Percentiles rank a stretch among this genome's conserved stretches.
Evolutionary conservation across 2,113 vertebrate species (phyloP).

Genomic region (Piprites chloris): DNA sequence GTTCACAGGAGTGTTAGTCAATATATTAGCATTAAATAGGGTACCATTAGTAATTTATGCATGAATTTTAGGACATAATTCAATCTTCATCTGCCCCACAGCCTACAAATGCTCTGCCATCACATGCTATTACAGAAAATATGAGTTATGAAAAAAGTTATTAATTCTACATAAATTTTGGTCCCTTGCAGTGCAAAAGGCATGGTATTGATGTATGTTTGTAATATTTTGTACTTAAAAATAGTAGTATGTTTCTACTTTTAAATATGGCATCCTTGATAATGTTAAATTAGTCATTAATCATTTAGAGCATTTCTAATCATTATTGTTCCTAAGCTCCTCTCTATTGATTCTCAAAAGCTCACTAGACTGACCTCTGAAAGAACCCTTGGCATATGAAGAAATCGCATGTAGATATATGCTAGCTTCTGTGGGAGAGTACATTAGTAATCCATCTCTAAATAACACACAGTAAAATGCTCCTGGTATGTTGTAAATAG

Average conservation of each 20-base stretch:
- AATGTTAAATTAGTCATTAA: not conserved
- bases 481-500: not conserved
- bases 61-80: not conserved
- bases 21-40: not conserved
- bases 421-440: not conserved
- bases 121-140: not conserved
- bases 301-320: not conserved
- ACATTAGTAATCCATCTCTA: not conserved
- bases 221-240: not conserved
- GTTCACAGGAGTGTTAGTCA: conserved; percentile 30
- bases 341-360: not conserved
- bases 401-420: not conserved
- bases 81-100: not conserved
- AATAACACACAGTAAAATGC: not conserved
- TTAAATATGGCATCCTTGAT: not conserved
- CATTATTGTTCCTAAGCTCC: not conserved
- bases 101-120: not conserved
- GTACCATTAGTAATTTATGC: conserved; percentile 22
- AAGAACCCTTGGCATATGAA: not conserved
- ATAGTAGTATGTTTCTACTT: not conserved
- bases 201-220: not conserved
- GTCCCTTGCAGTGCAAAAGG: not conserved
- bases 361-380: not conserved
- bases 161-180: not conserved
- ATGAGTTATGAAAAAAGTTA: not conserved